Conservation (phyloP, 2,888 invertebrate species). For the Aphidoletes aphidimyza region DNA sequence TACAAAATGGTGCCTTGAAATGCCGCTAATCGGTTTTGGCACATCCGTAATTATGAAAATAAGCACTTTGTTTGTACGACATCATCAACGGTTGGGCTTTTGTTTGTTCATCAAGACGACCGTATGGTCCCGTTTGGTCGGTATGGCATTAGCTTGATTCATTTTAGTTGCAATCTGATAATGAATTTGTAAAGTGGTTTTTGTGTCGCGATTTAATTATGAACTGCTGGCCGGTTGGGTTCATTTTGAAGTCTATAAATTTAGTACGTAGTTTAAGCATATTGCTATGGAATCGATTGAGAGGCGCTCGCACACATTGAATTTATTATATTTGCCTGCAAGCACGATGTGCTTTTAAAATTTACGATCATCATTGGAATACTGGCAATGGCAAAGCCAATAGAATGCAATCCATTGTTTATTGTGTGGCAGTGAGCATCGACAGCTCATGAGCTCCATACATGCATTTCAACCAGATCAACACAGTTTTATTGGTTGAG, state of each 20-base stretch:
- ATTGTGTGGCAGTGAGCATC: background rate
- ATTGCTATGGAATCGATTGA: too few species aligned
- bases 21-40: slow-evolving; percentile 1
- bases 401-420: slow-evolving; percentile 22
- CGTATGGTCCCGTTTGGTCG: too few species aligned
- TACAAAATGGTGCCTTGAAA: too few species aligned
- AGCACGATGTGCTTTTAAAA: background rate
- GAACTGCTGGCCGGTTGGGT: background rate
- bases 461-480: background rate
- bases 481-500: background rate
- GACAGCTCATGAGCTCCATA: too few species aligned
- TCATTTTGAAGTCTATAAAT: slow-evolving; percentile 1
- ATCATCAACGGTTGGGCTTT: too few species aligned
- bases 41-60: slow-evolving; percentile 7
- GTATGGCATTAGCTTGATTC: too few species aligned
- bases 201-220: background rate
- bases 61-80: background rate
- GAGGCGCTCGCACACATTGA: background rate
- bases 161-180: slow-evolving; percentile 22
- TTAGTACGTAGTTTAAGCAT: background rate
- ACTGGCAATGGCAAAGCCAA: slow-evolving; percentile 3
- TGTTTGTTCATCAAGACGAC: too few species aligned
- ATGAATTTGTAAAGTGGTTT: background rate
- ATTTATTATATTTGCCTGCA: background rate
- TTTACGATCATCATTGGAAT: background rate